A percentile compares a stretch with the other conserved stretches of the same genome.
These are phyloP conservation scores for Micromussa lordhowensis DNA, from an alignment of 92 coral and sea anemone species.

Conservation along the genomic window DNA sequence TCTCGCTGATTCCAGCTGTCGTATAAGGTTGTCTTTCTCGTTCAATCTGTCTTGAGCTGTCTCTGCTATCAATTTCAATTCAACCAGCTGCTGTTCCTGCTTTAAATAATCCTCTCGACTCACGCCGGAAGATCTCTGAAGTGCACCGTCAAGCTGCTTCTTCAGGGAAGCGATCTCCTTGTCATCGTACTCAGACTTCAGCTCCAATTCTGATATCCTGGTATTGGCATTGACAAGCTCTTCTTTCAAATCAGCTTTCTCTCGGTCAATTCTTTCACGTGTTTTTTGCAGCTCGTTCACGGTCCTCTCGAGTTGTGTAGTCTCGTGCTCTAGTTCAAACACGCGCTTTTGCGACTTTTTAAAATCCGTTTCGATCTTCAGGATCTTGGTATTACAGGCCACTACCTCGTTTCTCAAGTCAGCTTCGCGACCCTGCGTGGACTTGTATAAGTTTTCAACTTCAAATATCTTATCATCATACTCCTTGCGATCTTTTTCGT, in stretches of 20 bases:
- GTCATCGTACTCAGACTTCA: conserved; percentile 81
- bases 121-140: conserved; percentile 68
- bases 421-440: conserved; percentile 87
- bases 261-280: conserved; percentile 74
- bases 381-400: conserved; percentile 73
- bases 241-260: conserved; percentile 76
- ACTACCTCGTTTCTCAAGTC: conserved; percentile 88
- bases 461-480: conserved; percentile 79
- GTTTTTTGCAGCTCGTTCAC: conserved; percentile 73
- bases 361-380: conserved; percentile 72
- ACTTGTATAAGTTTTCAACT: conserved; percentile 75
- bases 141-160: conserved; percentile 80
- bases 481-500: conserved; percentile 77
- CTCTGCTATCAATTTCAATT: conserved; percentile 78
- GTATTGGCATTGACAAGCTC: conserved; percentile 71
- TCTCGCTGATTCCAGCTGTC: conserved; percentile 81
- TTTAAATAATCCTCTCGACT: conserved; percentile 83
- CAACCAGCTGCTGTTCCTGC: conserved; percentile 90
- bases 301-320: conserved; percentile 69
- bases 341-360: conserved; percentile 87
- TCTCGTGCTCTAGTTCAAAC: conserved; percentile 83
- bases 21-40: conserved; percentile 89
- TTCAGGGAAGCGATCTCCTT: conserved; percentile 83
- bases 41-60: conserved; percentile 88
- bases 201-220: conserved; percentile 77